Percentiles rank a stretch among this genome's conserved stretches.
These are phyloP conservation scores for Leucoptera coffeella DNA, from an alignment of 2,888 invertebrate genomes.

Conservation along the genomic window DNA sequence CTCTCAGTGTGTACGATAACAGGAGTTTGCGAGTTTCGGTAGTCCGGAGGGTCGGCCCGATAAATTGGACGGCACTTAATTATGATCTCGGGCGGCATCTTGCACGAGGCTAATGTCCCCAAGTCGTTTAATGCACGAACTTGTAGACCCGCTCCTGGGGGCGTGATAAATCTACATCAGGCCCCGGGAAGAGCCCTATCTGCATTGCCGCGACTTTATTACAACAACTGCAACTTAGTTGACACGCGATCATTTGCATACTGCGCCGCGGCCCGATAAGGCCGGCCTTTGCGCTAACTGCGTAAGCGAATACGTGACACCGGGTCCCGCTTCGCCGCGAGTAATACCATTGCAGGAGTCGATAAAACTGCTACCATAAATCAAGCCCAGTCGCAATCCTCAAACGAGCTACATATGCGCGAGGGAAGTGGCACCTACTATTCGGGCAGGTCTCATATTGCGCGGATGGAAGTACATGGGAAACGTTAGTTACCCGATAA, in stretches of 20 bases:
- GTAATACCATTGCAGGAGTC: too few species aligned
- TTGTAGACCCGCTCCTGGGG: slow-evolving; percentile 41
- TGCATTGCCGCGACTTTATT: not conserved
- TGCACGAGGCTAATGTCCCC: slow-evolving; percentile 50
- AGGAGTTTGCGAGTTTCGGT: slow-evolving; percentile 46
- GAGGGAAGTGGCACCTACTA: too few species aligned
- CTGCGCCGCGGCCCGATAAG: slow-evolving; percentile 1
- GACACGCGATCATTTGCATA: slow-evolving; percentile 2
- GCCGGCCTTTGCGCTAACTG: not conserved
- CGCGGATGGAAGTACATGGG: too few species aligned
- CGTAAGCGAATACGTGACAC: too few species aligned
- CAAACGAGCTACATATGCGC: too few species aligned
- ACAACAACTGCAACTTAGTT: not conserved
- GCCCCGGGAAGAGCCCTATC: too few species aligned
- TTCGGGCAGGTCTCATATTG: too few species aligned
- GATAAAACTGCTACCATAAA: slow-evolving; percentile 32
- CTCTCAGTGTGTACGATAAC: slow-evolving; percentile 46
- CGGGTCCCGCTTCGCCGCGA: too few species aligned
- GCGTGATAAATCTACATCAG: slow-evolving; percentile 49
- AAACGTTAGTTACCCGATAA: too few species aligned
- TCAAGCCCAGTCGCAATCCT: too few species aligned
- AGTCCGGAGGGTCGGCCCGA: slow-evolving; percentile 44
- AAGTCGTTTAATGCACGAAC: slow-evolving; percentile 53
- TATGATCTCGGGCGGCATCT: slow-evolving; percentile 54
- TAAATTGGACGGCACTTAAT: slow-evolving; percentile 54